Evolutionary conservation across 1,140 invertebrate genomes (phyloP).

Genomic region (Achatina immaculata): DNA sequence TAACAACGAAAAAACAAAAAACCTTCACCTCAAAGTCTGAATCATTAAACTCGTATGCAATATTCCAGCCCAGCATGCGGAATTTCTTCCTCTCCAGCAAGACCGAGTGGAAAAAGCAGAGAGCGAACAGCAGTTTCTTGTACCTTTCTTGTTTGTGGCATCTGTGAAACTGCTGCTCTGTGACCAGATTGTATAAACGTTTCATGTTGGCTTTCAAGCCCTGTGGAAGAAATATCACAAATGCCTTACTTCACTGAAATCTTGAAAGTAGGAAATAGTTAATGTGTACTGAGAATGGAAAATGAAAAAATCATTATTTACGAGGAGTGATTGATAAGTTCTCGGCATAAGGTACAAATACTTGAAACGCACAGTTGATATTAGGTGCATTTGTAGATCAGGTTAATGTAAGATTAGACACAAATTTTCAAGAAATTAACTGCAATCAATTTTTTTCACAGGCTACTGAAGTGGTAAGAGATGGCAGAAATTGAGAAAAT

Average conservation of each 20-base stretch:
- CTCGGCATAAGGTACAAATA: no score
- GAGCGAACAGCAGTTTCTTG: constrained; percentile 70
- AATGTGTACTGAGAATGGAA: no score
- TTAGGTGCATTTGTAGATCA: no score
- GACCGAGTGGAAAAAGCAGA: constrained; percentile 73
- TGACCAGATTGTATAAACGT: constrained; percentile 70
- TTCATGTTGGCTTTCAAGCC: constrained; percentile 73
- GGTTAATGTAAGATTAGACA: no score
- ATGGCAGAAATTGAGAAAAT: no score
- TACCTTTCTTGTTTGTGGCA: constrained; percentile 71
- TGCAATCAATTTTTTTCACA: no score
- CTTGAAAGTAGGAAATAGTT: not conserved
- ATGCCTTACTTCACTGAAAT: not conserved
- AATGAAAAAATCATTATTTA: no score
- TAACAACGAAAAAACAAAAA: not conserved
- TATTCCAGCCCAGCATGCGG: constrained; percentile 74
- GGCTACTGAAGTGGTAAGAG: no score
- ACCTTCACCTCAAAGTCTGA: constrained; percentile 85
- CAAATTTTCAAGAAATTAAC: no score
- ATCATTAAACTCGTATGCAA: constrained; percentile 83
- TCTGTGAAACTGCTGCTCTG: constrained; percentile 67
- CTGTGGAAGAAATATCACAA: constrained; percentile 48
- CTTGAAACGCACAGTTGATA: no score
- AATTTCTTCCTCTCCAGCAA: constrained; percentile 72
- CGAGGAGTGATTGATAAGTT: no score